These are phyloP conservation scores for Geotrupes spiniger DNA, from an alignment of 2,888 invertebrate genomes.

Conservation along the genomic window DNA sequence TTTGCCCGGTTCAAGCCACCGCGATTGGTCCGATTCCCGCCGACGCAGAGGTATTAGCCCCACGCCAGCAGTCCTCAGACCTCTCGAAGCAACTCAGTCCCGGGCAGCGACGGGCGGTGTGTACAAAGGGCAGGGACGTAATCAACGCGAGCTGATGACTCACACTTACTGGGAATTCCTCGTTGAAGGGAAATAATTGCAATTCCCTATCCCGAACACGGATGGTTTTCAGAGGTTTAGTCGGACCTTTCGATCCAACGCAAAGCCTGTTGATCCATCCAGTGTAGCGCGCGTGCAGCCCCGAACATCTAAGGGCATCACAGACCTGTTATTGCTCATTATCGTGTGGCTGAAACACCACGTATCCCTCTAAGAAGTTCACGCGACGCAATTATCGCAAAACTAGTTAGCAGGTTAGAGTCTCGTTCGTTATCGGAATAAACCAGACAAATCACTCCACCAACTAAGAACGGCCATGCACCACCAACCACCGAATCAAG, in stretches of 20 bases:
- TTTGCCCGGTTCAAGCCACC: constrained; percentile 70
- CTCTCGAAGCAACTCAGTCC: constrained; percentile 54
- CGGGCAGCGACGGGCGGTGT: constrained; percentile 71
- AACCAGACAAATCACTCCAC: constrained; percentile 73
- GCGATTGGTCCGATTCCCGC: constrained; percentile 48
- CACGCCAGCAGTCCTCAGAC: constrained; percentile 41
- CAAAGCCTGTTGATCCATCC: constrained; percentile 60
- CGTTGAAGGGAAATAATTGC: constrained; percentile 60
- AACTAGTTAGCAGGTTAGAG: too few relatives aligned
- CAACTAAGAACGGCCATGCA: constrained; percentile 72
- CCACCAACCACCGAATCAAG: constrained; percentile 67
- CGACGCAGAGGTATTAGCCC: neutral
- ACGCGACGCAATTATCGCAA: neutral
- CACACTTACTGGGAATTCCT: constrained; percentile 69
- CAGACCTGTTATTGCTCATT: constrained; percentile 49
- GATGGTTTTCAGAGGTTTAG: constrained; percentile 66
- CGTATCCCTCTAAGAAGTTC: constrained; percentile 62
- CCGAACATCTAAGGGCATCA: constrained; percentile 60
- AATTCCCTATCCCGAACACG: constrained; percentile 50
- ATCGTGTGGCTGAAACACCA: constrained; percentile 58
- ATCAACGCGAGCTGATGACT: constrained; percentile 67
- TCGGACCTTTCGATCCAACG: constrained; percentile 59
- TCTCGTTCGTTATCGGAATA: constrained; percentile 75
- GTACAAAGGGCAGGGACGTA: constrained; percentile 70
- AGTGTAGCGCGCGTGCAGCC: constrained; percentile 65